phyloP scores from a whole-genome alignment of 1,140 invertebrate genomes.

The Drosophila virilis region DNA sequence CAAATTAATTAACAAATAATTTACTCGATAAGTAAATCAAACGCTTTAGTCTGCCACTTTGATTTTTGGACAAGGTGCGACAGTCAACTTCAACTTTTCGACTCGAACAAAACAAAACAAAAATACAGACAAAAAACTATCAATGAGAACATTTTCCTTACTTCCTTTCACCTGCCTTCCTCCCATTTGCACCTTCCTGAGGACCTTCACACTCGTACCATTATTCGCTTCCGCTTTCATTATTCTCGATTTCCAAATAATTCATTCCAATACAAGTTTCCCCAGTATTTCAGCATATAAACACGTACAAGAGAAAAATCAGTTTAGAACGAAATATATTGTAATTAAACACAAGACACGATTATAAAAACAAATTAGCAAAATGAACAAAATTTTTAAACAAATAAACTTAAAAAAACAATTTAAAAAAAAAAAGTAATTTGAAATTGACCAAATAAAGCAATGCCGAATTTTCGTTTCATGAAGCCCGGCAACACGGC shows the following conservation, averaged over 20 bases:
- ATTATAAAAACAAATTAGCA: slow-evolving; percentile 80
- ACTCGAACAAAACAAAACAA: slow-evolving; percentile 33
- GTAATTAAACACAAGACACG: slow-evolving; percentile 73
- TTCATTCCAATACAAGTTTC: slow-evolving; percentile 35
- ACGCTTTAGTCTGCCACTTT: slow-evolving; percentile 82
- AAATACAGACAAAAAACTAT: slow-evolving; percentile 25
- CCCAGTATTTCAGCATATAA: slow-evolving; percentile 52
- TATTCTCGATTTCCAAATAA: slow-evolving; percentile 24
- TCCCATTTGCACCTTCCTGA: slow-evolving; percentile 57
- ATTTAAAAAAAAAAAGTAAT: slow-evolving; percentile 56
- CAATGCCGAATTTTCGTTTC: slow-evolving; percentile 18
- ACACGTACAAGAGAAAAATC: slow-evolving; percentile 66
- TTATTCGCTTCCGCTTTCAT: slow-evolving; percentile 16
- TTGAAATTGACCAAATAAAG: slow-evolving; percentile 77
- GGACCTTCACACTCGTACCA: slow-evolving; percentile 18
- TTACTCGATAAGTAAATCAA: slow-evolving; percentile 72
- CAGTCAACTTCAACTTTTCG: slow-evolving; percentile 68
- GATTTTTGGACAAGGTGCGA: slow-evolving; percentile 81
- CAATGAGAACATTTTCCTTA: slow-evolving; percentile 40
- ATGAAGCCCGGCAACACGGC: slow-evolving; percentile 1
- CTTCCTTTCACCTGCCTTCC: slow-evolving; percentile 10
- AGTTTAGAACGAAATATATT: slow-evolving; percentile 80
- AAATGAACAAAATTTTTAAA: slow-evolving; percentile 83
- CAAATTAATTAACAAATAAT: slow-evolving; percentile 61
- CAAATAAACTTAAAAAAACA: slow-evolving; percentile 73